Percentiles rank a stretch among this genome's conserved stretches.
Evolutionary conservation across 1,140 invertebrate species (phyloP).

Genomic region (Cydia pomonella): DNA sequence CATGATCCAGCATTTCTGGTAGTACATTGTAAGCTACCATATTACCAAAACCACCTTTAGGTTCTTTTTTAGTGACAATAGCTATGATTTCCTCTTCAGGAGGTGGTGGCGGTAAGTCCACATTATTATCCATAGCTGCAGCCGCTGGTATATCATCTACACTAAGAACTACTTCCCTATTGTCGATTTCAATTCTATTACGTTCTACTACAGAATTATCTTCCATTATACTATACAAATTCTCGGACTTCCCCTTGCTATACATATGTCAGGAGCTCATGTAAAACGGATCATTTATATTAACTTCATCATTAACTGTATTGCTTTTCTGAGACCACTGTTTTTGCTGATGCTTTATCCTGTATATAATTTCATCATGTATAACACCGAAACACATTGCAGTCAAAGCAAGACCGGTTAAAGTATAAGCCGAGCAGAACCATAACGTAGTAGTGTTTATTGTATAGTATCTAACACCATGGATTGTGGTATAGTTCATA

Average conservation of each 20-base stretch:
- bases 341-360: conserved; percentile 84
- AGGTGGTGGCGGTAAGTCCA: conserved; percentile 69
- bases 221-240: conserved; percentile 81
- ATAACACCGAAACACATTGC: conserved; percentile 99
- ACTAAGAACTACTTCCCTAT: conserved; percentile 75
- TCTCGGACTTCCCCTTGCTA: conserved; percentile 75
- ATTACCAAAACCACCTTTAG: conserved; percentile 67
- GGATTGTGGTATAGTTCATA: conserved; percentile 82
- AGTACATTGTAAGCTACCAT: conserved; percentile 79
- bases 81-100: conserved; percentile 78
- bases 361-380: conserved; percentile 94
- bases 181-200: conserved; percentile 74
- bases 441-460: conserved; percentile 84
- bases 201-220: conserved; percentile 72
- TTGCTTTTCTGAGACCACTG: conserved; percentile 79
- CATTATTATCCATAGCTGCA: conserved; percentile 53
- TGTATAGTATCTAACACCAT: conserved; percentile 73
- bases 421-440: conserved; percentile 97
- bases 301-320: conserved; percentile 77
- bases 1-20: conserved; percentile 76
- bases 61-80: conserved; percentile 78
- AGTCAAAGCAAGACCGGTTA: conserved; percentile 96
- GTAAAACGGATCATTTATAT: conserved; percentile 77
- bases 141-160: conserved; percentile 69
- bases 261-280: conserved; percentile 81